Percentiles rank a stretch among this genome's conserved stretches.
Evolutionary conservation across 2,797 vertebrate species (phyloP).

Genomic region (Pseudopleuronectes americanus): DNA sequence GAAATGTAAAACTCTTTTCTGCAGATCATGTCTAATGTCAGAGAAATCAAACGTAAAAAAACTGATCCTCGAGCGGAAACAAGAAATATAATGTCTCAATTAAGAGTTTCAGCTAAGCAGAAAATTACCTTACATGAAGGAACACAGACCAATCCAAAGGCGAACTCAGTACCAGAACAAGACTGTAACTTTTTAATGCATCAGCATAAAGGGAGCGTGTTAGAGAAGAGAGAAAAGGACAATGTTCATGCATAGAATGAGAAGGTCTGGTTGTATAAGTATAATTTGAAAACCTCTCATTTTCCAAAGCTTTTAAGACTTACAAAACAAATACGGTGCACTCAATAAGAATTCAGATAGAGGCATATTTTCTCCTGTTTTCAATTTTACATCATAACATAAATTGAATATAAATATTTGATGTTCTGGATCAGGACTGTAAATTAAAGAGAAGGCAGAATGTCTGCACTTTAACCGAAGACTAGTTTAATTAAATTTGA

Average conservation of each 20-base stretch:
- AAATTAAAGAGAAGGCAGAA: not conserved
- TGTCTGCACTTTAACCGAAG: not conserved
- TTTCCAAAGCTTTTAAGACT: not conserved
- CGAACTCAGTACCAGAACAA: conserved; percentile 26
- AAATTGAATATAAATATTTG: not conserved
- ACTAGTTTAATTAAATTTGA: not conserved
- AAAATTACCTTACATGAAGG: conserved; percentile 54
- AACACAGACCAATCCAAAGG: conserved; percentile 35
- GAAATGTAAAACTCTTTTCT: not conserved
- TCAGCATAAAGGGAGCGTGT: conserved; percentile 43
- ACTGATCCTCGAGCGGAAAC: conserved; percentile 31
- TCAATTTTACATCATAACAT: conserved; percentile 4
- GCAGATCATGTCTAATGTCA: conserved; percentile 1
- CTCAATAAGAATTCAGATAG: not conserved
- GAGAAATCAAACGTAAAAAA: conserved; percentile 17
- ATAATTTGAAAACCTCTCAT: conserved; percentile 1
- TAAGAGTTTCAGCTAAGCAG: conserved; percentile 66
- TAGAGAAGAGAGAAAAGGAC: conserved; percentile 1
- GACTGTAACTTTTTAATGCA: conserved; percentile 17
- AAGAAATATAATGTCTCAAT: conserved; percentile 52
- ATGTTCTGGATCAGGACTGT: not conserved
- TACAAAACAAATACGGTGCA: not conserved
- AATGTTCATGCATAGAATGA: not conserved
- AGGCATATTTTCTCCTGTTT: conserved; percentile 11
- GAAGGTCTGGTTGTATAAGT: not conserved